Evolutionary conservation across 2,888 invertebrate genomes (phyloP).

Genomic region (Drosophila diplacantha): DNA sequence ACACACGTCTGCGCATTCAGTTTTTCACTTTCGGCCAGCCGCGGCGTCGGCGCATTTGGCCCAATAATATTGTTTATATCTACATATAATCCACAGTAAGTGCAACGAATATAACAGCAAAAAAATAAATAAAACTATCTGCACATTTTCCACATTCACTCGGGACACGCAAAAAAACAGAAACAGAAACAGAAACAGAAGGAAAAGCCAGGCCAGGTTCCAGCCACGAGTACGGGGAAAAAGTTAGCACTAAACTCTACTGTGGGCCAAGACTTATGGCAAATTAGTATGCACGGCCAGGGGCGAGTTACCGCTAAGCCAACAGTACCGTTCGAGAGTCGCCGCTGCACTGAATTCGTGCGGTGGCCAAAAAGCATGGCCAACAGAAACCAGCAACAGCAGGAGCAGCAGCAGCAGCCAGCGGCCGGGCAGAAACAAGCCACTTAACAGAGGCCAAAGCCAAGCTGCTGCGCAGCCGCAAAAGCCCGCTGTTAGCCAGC

Average conservation of each 20-base stretch:
- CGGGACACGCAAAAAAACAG: constrained; percentile 45
- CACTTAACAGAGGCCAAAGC: constrained; percentile 31
- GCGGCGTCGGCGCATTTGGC: constrained; percentile 34
- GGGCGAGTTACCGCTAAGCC: constrained; percentile 61
- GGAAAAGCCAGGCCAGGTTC: constrained; percentile 8
- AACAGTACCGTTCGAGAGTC: constrained; percentile 78
- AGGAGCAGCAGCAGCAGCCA: too few relatives aligned
- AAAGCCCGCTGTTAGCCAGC: constrained; percentile 41
- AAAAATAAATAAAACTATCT: constrained; percentile 11
- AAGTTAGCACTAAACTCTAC: constrained; percentile 1
- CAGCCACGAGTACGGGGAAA: constrained; percentile 9
- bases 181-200: constrained; percentile 18
- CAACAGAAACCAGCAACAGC: constrained; percentile 42
- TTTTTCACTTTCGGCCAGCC: constrained; percentile 62
- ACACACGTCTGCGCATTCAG: constrained; percentile 63
- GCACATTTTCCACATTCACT: constrained; percentile 43
- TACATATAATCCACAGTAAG: constrained; percentile 13
- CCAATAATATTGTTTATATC: constrained; percentile 25
- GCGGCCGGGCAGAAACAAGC: constrained; percentile 13
- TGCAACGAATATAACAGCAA: neutral
- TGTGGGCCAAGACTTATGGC: constrained; percentile 2
- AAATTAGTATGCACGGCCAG: constrained; percentile 24
- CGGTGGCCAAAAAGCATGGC: constrained; percentile 65
- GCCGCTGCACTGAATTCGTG: constrained; percentile 77
- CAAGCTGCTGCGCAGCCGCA: constrained; percentile 58